Conservation (phyloP, 2,797 vertebrate species). For the Gymnoscopelus microlampas region DNA sequence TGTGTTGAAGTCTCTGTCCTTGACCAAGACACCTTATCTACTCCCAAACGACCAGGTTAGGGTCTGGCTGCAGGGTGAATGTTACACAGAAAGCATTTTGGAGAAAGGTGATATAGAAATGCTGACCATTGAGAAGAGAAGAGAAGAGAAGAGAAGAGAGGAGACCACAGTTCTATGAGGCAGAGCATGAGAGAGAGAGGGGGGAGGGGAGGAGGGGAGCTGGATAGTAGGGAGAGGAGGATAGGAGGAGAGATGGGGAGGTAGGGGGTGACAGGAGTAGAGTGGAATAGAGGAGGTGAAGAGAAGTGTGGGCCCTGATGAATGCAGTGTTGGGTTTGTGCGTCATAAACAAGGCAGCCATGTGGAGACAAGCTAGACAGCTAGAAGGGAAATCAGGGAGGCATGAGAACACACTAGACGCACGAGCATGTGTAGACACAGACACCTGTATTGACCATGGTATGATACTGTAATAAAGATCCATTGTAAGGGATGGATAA, state of each 20-base stretch:
- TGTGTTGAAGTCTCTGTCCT: too few species aligned
- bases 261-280: neutral
- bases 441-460: too few species aligned
- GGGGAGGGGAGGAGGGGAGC: neutral
- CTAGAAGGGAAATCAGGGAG: conserved; percentile 42
- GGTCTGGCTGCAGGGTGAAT: too few species aligned
- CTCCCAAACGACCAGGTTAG: too few species aligned
- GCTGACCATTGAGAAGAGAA: too few species aligned
- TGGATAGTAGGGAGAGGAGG: neutral
- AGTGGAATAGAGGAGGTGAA: neutral
- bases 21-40: too few species aligned
- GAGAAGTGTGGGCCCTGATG: conserved; percentile 16
- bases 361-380: conserved; percentile 34
- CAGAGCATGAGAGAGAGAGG: neutral
- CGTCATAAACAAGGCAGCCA: conserved; percentile 32
- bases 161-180: too few species aligned
- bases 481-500: too few species aligned
- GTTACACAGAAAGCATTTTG: too few species aligned
- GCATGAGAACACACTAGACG: neutral
- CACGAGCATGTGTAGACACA: too few species aligned
- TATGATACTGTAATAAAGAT: too few species aligned
- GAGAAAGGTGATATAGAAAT: neutral
- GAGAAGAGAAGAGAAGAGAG: neutral
- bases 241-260: too few species aligned
- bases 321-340: conserved; percentile 14